Percentiles rank a stretch among this genome's conserved stretches.
These are phyloP conservation scores for Apis dorsata DNA, from an alignment of 1,140 invertebrate genomes.

Conservation along the genomic window DNA sequence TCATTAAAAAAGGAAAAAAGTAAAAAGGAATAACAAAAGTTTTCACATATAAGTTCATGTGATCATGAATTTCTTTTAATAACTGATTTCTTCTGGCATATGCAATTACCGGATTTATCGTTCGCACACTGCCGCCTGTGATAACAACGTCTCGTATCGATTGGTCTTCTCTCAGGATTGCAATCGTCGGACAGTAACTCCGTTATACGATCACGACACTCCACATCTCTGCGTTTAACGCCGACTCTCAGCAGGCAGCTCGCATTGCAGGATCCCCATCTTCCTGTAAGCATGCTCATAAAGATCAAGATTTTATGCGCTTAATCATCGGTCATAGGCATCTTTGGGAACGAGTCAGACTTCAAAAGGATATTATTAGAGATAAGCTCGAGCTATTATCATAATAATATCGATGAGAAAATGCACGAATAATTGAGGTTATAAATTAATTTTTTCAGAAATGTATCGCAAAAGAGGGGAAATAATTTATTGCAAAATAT, in stretches of 20 bases:
- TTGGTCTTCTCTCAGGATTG: constrained; percentile 66
- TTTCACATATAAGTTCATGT: not conserved
- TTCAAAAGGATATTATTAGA: not conserved
- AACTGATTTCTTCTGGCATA: not conserved
- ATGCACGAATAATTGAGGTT: not conserved
- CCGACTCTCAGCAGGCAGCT: constrained; percentile 69
- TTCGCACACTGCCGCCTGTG: constrained; percentile 68
- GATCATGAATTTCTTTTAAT: not conserved
- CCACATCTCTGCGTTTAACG: constrained; percentile 66
- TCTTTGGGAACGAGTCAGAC: not conserved
- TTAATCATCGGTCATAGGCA: not conserved
- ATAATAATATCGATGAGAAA: not conserved
- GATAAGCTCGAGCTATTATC: not conserved
- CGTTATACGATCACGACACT: constrained; percentile 69
- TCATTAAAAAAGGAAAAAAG: not conserved
- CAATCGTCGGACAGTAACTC: constrained; percentile 69
- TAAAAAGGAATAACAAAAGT: not conserved
- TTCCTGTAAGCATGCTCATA: constrained; percentile 58
- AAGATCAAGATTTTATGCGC: not conserved
- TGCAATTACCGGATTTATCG: constrained; percentile 69
- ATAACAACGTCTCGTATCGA: constrained; percentile 69
- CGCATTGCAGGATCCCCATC: constrained; percentile 72
- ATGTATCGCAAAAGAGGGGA: not conserved
- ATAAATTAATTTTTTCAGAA: no score
- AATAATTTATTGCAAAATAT: not conserved